Evolutionary conservation across 2,888 invertebrate genomes (phyloP), one percentile per base, ranked within the genome.

Genomic region (Teleogryllus oceanicus): DNA sequence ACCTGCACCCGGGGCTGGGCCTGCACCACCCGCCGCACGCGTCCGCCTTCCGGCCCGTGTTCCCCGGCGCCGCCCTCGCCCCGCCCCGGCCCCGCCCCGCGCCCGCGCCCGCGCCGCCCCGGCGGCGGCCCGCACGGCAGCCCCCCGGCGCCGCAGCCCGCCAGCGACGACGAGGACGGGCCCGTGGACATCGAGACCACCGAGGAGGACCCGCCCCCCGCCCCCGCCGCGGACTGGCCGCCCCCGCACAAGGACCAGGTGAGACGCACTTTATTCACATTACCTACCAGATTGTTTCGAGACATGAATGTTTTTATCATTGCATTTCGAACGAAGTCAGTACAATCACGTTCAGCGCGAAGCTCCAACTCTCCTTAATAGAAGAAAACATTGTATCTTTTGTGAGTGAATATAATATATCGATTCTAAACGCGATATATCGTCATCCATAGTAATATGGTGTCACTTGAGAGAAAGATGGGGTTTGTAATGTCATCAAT

Each of bases 151-250:
- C 82, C 80, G 21, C n/a, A 75, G 37, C 79, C 50, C 50, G 83
- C 84, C 86, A 2, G 88, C 83, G 90, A 90, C 82, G 91, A 92
- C 80, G 89, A 94, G 82, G 94, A 95, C 84, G 94, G 94, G 86
- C 92, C 92, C 83, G 95, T 96, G 16, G 96, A 96, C 85, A 95
- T 96, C 83, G 96, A 96, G 86, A 95, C 95, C 13, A 95, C 94
- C 0, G 94, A 94, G 84, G 95, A 94, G 83, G 94, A 93, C 82
- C 85, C 86, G n/a, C 87, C 88, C 50, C 83, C 85, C 8, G 83
- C 84, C 2, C 37, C 37, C 37, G 37, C 5, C 37, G 2, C 24
- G 2, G 24, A 37, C 37, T 37, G 37, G 37, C 37, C 8, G 37
- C 37, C 37, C 37, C 37, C 37, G 37, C 37, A 5, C 37, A 75